Evolutionary conservation across 2,888 invertebrate species (phyloP), one percentile per base, ranked within the genome.

Genomic region (Drosophila flavopinicola): DNA sequence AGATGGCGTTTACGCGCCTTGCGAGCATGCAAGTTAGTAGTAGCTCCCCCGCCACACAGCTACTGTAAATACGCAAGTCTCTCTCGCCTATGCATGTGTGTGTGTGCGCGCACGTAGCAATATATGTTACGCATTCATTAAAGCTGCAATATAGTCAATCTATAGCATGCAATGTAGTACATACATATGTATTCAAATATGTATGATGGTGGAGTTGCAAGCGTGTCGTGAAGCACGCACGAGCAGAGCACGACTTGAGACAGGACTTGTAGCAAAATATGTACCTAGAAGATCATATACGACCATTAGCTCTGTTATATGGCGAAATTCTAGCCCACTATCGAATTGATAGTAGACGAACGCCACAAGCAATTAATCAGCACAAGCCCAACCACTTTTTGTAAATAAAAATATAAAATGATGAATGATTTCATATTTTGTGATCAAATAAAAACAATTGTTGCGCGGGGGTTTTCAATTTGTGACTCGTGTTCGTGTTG

Each of bases 1-100:
- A 83, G 87, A 83, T 87, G 87, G 82, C 82, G 80, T 78, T 84
- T 78, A 78, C 85, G 80, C 85, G 79, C 79, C 79, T 63, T 75
- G 57, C 37, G 71, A 54, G 78, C 85, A 78, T 78, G 82, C 85
- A 82, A 78, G 78, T 78, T 74, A 85, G 78, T 84, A 66, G 72
- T 64, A 77, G 63, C 80, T 59, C 42, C 53, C 56, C 57, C 37
- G 23, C 53, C 33, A 54, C 25, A 25, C 37, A 38, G 35, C 53
- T 51, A 44, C 47, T 39, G 30, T 58, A 64, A 69, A 58, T 61
- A 70, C 59, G 41, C 56, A 47, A 42, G 30, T 15, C 39, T 35
- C n/a, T 24, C 20, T 20, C 20, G 20, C 20, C n/a, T n/a, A n/a
- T n/a, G 17, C 17, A 23, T 20, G 6, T 48, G 25, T 32, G 9